Base-by-base conservation (phyloP, 1,140 invertebrate species). In the Brachionus rotundiformis region DNA sequence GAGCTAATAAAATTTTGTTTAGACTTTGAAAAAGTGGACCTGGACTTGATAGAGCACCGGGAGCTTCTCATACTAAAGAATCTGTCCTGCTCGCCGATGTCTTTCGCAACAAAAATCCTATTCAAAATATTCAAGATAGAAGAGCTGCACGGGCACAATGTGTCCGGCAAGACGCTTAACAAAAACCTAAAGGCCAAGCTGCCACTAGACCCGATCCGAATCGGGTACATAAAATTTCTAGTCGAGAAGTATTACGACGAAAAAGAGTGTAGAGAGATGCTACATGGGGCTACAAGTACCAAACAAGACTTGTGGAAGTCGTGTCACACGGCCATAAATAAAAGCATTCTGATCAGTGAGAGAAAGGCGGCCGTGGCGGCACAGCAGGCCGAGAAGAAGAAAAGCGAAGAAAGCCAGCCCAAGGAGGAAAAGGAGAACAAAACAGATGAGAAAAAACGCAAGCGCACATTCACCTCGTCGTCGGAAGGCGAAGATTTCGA, bases 251-350 rank as follows among this genome's bases (percentile, higher is more conserved):
- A 79, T 5, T 79, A 79, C 25, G 76, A 79, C 33, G 76, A 79
- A 63, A 79, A 79, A 63, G 76, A 79, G 59, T 79, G 76, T 25
- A 36, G 36, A 59, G 76, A 79, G 25, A 79, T 79, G 76, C 47
- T 79, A 13, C 59, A 54, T 10, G 59, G 76, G 10, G 76, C 76
- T 11, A 79, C 76, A 59, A 73, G 68, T 16, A 54, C 47, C 4
- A 79, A 79, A 16, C 76, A 79, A 36, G 76, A 79, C 76, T 79
- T 79, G 33, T 79, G 76, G 76, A 79, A 79, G 54, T 79, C 76
- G 10, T 79, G 76, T 16, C 76, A 79, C 47, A 79, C 76, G n/a
- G 76, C 76, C 11, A 79, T 79, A 27, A 79, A 79, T 19, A 79
- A 79, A 39, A 79, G 76, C 33, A 79, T 79, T 39, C 41, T 79